These are phyloP conservation scores for Ips typographus DNA, from an alignment of 1,140 invertebrate species.

Conservation along the genomic window DNA sequence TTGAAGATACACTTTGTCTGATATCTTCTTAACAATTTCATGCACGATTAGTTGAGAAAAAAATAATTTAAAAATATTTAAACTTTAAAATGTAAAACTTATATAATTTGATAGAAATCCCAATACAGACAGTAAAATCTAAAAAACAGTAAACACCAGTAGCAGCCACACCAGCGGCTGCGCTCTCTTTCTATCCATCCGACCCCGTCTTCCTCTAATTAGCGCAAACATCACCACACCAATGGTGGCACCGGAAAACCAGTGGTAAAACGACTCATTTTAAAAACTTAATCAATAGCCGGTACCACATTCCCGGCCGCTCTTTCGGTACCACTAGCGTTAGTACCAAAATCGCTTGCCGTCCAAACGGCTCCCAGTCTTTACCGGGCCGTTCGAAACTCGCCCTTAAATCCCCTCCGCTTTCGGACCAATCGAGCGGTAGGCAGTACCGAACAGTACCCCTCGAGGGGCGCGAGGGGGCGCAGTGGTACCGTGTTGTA, in stretches of 20 bases:
- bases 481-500: conserved; percentile 27
- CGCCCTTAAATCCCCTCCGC: conserved; percentile 8
- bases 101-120: too few relatives aligned
- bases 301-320: conserved; percentile 22
- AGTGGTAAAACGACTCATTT: conserved; percentile 37
- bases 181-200: conserved; percentile 12
- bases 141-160: conserved; percentile 7
- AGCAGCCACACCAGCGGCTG: conserved; percentile 6
- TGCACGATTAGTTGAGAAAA: too few relatives aligned
- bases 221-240: conserved; percentile 35
- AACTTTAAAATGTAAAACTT: too few relatives aligned
- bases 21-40: too few relatives aligned
- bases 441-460: conserved; percentile 27
- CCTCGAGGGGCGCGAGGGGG: conserved; percentile 12
- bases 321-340: conserved; percentile 7
- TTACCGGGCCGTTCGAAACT: conserved; percentile 11
- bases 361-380: conserved; percentile 29
- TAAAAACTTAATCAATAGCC: conserved; percentile 37
- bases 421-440: conserved; percentile 20
- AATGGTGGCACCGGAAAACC: conserved; percentile 32
- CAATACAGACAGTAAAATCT: too few relatives aligned
- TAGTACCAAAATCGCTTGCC: conserved; percentile 17
- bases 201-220: conserved; percentile 28
- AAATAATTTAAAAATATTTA: too few relatives aligned
- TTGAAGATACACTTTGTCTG: too few relatives aligned